phyloP scores from a whole-genome alignment of 2,888 invertebrate species.

The Pharmacophagus antenor region DNA sequence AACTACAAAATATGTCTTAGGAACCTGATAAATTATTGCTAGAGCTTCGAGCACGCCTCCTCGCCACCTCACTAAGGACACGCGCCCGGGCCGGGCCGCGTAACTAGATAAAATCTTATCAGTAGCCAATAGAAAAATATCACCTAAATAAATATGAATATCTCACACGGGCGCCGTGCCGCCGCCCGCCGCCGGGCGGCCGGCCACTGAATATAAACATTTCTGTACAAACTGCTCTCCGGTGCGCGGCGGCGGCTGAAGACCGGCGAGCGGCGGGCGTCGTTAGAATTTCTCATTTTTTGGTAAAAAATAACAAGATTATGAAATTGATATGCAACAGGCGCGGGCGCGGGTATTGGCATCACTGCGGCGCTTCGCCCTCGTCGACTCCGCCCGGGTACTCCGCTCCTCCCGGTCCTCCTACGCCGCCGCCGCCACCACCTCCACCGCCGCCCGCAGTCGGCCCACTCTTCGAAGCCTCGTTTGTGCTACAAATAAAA shows the following conservation, averaged over 20 bases:
- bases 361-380: constrained; percentile 59
- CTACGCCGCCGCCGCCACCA: constrained; percentile 35
- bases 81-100: constrained; percentile 61
- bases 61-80: constrained; percentile 54
- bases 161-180: constrained; percentile 55
- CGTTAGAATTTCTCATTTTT: constrained; percentile 60
- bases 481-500: constrained; percentile 40
- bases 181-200: constrained; percentile 41
- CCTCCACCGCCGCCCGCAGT: constrained; percentile 36
- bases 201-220: constrained; percentile 48
- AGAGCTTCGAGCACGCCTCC: constrained; percentile 67
- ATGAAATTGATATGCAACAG: constrained; percentile 67
- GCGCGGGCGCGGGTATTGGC: constrained; percentile 38
- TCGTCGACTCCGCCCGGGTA: constrained; percentile 42
- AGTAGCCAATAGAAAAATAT: constrained; percentile 81
- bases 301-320: constrained; percentile 74
- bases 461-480: constrained; percentile 51
- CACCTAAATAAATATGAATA: constrained; percentile 80
- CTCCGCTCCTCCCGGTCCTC: constrained; percentile 38
- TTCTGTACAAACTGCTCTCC: constrained; percentile 34
- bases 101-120: constrained; percentile 77
- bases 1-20: constrained; percentile 80
- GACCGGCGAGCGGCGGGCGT: constrained; percentile 38
- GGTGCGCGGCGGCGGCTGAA: constrained; percentile 39
- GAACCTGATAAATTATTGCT: constrained; percentile 81